phyloP scores from a whole-genome alignment of 2,113 vertebrate species.

The Pica pica region DNA sequence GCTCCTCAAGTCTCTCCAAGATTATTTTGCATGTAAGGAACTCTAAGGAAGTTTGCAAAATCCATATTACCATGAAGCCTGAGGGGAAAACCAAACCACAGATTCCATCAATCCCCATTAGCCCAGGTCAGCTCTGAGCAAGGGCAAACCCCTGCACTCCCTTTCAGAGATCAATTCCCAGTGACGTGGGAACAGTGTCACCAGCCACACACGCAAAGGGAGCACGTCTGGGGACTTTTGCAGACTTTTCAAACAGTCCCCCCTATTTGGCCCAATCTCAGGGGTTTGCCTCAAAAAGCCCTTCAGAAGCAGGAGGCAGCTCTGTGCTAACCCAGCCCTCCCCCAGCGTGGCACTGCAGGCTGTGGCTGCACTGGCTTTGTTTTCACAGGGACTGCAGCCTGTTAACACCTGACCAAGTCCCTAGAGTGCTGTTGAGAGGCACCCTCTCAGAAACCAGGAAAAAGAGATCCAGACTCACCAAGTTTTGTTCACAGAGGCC shows the following conservation, averaged over 20 bases:
- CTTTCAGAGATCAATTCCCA: background rate
- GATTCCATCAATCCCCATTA: background rate
- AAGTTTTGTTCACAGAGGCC: conserved; percentile 98
- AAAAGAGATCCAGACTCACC: conserved; percentile 75
- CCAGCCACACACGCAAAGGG: background rate
- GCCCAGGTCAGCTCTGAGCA: background rate
- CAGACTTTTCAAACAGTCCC: background rate
- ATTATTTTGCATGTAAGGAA: background rate
- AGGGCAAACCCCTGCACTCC: background rate
- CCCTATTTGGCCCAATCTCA: background rate
- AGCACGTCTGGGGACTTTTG: background rate
- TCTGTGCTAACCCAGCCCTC: background rate
- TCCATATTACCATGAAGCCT: background rate
- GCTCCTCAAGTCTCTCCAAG: background rate
- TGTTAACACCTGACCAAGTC: background rate
- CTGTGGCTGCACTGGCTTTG: background rate
- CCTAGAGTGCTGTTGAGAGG: background rate
- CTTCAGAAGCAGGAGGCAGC: background rate
- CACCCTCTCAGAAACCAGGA: background rate
- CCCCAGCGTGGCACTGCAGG: accelerated
- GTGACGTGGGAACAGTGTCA: background rate
- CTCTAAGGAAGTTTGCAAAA: background rate
- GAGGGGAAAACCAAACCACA: background rate
- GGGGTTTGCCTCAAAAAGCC: background rate
- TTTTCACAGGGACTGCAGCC: background rate